Evolutionary conservation across 2,113 vertebrate genomes (phyloP).

Genomic region (Hippoglossus stenolepis): DNA sequence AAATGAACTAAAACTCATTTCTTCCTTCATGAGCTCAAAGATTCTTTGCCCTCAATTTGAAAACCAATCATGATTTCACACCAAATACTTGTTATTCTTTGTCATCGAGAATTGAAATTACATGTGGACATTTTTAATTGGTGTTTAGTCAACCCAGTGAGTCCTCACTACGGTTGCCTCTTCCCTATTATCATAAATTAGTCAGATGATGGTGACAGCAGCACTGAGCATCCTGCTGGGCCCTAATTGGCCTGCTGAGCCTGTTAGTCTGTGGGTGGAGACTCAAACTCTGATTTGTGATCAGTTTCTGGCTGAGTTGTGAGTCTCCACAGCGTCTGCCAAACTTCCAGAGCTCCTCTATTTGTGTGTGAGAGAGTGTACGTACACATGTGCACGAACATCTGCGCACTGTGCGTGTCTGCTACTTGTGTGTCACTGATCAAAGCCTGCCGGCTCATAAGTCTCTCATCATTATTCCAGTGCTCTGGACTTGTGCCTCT

Average conservation of each 20-base stretch:
- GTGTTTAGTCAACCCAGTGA: conserved; percentile 12
- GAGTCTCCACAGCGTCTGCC: conserved; percentile 43
- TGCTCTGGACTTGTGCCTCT: conserved; percentile 11
- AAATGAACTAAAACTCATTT: background rate
- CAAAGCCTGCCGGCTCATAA: conserved; percentile 56
- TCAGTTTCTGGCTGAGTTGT: conserved; percentile 43
- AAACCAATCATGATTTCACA: background rate
- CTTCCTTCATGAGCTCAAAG: background rate
- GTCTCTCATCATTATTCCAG: conserved; percentile 58
- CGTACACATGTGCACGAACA: background rate
- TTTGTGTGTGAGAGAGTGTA: background rate
- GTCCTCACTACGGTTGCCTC: conserved; percentile 15
- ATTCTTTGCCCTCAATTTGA: background rate
- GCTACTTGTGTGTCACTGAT: conserved; percentile 57
- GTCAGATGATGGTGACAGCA: conserved; percentile 49
- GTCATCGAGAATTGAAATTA: background rate
- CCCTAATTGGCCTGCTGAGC: conserved; percentile 71
- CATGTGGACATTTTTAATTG: background rate
- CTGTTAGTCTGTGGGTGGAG: conserved; percentile 55
- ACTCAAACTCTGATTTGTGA: conserved; percentile 50
- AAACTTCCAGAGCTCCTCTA: conserved; percentile 8
- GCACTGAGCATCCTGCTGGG: conserved; percentile 39
- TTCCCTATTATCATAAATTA: conserved; percentile 52
- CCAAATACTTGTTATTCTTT: background rate
- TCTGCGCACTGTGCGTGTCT: conserved; percentile 33